These are phyloP conservation scores for Athene cunicularia DNA, from an alignment of 2,113 vertebrate genomes.

Conservation along the genomic window DNA sequence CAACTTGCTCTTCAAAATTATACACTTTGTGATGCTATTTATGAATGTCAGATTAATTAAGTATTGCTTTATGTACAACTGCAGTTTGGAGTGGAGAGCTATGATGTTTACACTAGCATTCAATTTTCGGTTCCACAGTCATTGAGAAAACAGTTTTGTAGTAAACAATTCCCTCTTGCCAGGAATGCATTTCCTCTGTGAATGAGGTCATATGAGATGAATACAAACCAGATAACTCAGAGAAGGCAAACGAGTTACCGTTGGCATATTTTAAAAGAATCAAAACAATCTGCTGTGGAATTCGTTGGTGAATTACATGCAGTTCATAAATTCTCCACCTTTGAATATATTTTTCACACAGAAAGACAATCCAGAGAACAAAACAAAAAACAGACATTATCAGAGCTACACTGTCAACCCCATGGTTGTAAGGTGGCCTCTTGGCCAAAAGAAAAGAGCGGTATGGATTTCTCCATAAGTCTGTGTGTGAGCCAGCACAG, in stretches of 20 bases:
- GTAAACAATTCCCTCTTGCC: conserved; percentile 21
- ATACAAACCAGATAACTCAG: not conserved
- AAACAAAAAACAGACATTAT: not conserved
- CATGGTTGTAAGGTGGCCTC: not conserved
- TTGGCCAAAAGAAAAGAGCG: not conserved
- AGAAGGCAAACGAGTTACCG: not conserved
- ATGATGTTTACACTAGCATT: not conserved
- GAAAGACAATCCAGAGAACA: not conserved
- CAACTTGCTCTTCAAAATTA: not conserved
- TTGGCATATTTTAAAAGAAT: not conserved
- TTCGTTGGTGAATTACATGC: not conserved
- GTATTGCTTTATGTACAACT: not conserved
- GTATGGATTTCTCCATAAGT: not conserved
- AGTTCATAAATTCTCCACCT: not conserved
- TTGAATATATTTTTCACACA: not conserved
- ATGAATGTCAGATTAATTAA: conserved; percentile 19
- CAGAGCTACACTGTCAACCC: not conserved
- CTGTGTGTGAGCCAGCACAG: no score
- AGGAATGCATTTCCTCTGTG: not conserved
- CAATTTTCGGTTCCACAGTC: not conserved
- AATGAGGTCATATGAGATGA: not conserved
- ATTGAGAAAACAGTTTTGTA: conserved; percentile 38
- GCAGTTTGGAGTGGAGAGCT: not conserved
- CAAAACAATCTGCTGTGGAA: not conserved
- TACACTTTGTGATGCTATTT: not conserved